Percentiles rank a stretch among this genome's conserved stretches.
Conservation (phyloP, 1,140 invertebrate genomes). For the Acromyrmex charruanus region DNA sequence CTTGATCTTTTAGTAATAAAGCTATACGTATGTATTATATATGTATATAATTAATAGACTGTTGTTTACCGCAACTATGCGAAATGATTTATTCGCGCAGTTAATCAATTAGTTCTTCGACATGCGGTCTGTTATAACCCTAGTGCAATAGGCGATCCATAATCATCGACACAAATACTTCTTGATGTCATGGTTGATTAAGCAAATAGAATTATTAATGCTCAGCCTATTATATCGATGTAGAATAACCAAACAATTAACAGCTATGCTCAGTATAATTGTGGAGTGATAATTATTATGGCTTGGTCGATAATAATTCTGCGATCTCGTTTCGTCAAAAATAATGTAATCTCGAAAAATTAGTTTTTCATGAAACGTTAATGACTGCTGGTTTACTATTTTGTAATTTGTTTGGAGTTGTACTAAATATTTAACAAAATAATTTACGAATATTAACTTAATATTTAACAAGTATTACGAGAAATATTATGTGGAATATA, state of each 20-base stretch:
- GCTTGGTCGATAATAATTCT: conserved; percentile 43
- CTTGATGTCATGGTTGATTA: conserved; percentile 64
- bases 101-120: conserved; percentile 38
- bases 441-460: neutral
- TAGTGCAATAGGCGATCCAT: conserved; percentile 39
- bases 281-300: conserved; percentile 40
- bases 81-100: conserved; percentile 60
- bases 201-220: conserved; percentile 70
- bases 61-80: conserved; percentile 18
- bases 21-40: neutral
- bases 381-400: neutral
- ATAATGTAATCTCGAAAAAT: conserved; percentile 30
- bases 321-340: conserved; percentile 23
- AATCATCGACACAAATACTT: conserved; percentile 54
- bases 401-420: neutral
- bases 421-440: conserved; percentile 1
- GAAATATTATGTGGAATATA: neutral
- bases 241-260: conserved; percentile 62
- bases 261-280: conserved; percentile 53
- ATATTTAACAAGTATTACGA: neutral
- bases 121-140: conserved; percentile 48
- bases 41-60: conserved; percentile 32
- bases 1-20: neutral
- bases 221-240: conserved; percentile 62
- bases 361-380: neutral